Base-by-base conservation (phyloP, 2,888 invertebrate species). In the Hydroisotoma schaefferi region DNA sequence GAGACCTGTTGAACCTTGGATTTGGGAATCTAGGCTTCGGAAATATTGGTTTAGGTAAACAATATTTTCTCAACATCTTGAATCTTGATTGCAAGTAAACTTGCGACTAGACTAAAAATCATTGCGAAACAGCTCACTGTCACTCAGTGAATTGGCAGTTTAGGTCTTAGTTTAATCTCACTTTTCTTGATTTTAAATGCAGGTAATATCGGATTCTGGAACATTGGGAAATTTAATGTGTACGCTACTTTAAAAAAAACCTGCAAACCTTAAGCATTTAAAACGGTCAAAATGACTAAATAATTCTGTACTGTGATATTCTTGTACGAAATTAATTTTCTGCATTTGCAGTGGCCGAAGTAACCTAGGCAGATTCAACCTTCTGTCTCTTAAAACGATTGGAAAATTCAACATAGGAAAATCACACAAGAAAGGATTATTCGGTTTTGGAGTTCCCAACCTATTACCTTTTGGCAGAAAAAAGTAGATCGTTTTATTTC, bases 11-110 rank as follows among this genome's bases (percentile, higher is more conserved):
- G n/a, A 59, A 59, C 25, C 33, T 47, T 8, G 58, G 58, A 15
- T n/a, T 59, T 25, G 58, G 47, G 28, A 59, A 59, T 47, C n/a
- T 59, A 2, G 58, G 58, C 37, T 20, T 59, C 2, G 53, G 58
- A 29, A 59, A 59, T 38, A 38, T 59, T 10, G 58, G 58, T 12
- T 37, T 59, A 27, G 58, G 58, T 46, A 59, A 53, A 20, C 20
- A 18, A 33, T 10, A 33, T 10, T 33, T 33, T 33, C 33, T 33
- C 33, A 33, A 8, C 15, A 10, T 33, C 15, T 33, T 15, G 15
- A 33, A 33, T 33, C 15, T 33, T 33, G 15, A 33, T 10, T 18
- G 15, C 5, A 4, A 15, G n/a, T 40, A 40, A 15, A 40, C 5
- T 20, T 15, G 5, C 8, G n/a, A 40, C n/a, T 18, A 15, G 33